Base-by-base conservation (phyloP, 2,888 invertebrate species). In the Toxonevra muliebris region DNA sequence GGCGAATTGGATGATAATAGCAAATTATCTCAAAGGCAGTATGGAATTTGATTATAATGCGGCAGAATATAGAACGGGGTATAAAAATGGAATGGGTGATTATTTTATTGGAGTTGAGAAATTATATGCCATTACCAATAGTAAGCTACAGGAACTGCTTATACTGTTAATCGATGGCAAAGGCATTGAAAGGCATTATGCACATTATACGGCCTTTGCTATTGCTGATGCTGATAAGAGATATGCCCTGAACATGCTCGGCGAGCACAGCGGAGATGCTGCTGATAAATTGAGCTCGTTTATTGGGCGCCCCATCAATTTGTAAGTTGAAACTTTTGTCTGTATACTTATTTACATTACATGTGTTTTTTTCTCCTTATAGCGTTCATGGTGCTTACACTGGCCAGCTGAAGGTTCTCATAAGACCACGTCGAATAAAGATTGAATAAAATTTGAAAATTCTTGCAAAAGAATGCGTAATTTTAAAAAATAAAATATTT, bases 61-160 rank as follows among this genome's bases (percentile, higher is more conserved):
- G 30, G 30, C 2, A 30, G 30, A 30, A 30, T 30, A 30, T 30
- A 30, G 2, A 30, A 4, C 30, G 30, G 30, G 30, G 30, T 30
- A 4, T 7, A 30, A 30, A 30, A 7, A 30, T 30, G 30, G 7
- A 7, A 30, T 30, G 30, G 30, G 42, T 5, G 65, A 65, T 30
- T 65, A 43, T 17, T 65, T 65, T 9, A 65, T 65, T 59, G 65
- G 65, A 5, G 50, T 65, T 42, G 1, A 58, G 4, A 42, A 59
- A 15, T 53, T 65, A 7, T 20, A 50, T 7, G 65, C 59, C 42
- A 59, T 65, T 13, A 65, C 65, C 7, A 58, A 65, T n/a, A 59
- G 17, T 20, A 19, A 65, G n/a, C 10, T 65, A 42, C 41, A 50
- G n/a, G 65, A 65, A 15, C 58, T 65, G 43, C 57, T 65, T 13